A percentile compares a stretch with the other conserved stretches of the same genome.
phyloP scores from a whole-genome alignment of 2,888 invertebrate genomes.

The Itoplectis maculator region DNA sequence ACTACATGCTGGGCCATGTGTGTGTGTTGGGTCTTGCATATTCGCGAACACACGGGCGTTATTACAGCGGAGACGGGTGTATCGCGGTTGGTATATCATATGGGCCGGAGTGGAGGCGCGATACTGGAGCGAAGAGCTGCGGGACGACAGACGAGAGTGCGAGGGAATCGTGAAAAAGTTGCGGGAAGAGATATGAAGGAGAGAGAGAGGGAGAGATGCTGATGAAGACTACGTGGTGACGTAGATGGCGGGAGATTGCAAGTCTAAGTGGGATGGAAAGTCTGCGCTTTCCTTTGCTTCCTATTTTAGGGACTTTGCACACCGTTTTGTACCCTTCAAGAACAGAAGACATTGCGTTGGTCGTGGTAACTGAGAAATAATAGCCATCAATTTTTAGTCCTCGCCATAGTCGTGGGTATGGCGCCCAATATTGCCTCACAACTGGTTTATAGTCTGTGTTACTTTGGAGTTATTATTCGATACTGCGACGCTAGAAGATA shows the following conservation, averaged over 20 bases:
- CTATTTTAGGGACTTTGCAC: background rate
- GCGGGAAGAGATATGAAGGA: background rate
- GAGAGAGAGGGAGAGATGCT: background rate
- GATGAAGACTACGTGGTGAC: constrained; percentile 2
- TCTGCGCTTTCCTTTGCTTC: background rate
- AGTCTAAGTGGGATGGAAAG: background rate
- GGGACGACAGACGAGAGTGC: constrained; percentile 33
- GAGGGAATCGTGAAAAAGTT: constrained; percentile 28
- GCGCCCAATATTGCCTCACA: too few species aligned
- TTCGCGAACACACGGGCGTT: constrained; percentile 22
- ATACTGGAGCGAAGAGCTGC: constrained; percentile 35
- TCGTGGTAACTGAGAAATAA: too few species aligned
- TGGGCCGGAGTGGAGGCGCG: constrained; percentile 21
- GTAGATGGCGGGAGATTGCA: background rate
- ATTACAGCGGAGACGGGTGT: constrained; percentile 38
- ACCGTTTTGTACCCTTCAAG: background rate
- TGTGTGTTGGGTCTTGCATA: constrained; percentile 32
- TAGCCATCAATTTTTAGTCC: too few species aligned
- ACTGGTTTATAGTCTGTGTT: too few species aligned
- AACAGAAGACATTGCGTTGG: background rate
- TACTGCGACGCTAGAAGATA: too few species aligned
- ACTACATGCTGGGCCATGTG: constrained; percentile 26
- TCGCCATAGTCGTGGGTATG: too few species aligned
- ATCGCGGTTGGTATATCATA: constrained; percentile 1
- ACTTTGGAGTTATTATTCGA: too few species aligned